A percentile compares a stretch with the other conserved stretches of the same genome.
Conservation (phyloP, 2,888 invertebrate species). For the Apamea monoglypha region DNA sequence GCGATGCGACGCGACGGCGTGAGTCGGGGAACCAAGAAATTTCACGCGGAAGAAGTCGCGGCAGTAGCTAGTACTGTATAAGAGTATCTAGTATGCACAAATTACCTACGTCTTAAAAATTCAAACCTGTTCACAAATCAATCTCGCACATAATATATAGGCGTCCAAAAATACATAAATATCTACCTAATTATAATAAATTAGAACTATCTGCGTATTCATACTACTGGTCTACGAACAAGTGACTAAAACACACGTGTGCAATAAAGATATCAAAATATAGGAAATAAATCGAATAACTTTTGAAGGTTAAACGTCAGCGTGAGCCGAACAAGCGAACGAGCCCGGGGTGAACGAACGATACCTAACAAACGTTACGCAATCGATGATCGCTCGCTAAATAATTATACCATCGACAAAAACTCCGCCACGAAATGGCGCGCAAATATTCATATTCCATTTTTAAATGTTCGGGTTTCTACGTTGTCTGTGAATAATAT, state of each 20-base stretch:
- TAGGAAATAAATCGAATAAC: slow-evolving; percentile 58
- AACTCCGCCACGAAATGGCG: slow-evolving; percentile 56
- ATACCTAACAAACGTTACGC: slow-evolving; percentile 67
- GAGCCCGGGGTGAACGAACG: slow-evolving; percentile 68
- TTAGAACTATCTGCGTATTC: slow-evolving; percentile 15
- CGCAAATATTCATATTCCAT: slow-evolving; percentile 48
- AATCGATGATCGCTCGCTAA: slow-evolving; percentile 60
- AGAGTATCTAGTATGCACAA: neutral
- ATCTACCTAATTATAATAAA: neutral
- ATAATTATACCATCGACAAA: slow-evolving; percentile 64
- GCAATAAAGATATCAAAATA: slow-evolving; percentile 47
- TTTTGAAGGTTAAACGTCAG: slow-evolving; percentile 56
- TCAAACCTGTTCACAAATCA: neutral
- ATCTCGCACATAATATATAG: neutral
- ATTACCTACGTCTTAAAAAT: neutral
- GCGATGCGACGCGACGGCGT: too few species aligned
- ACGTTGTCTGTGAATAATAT: slow-evolving; percentile 38
- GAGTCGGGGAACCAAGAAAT: too few species aligned
- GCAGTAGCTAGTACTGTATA: neutral
- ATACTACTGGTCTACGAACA: slow-evolving; percentile 1
- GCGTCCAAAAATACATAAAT: slow-evolving; percentile 31
- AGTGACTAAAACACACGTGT: slow-evolving; percentile 19
- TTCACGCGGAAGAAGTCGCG: too few species aligned
- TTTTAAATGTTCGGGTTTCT: slow-evolving; percentile 55
- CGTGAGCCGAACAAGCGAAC: slow-evolving; percentile 47